Base-by-base conservation (phyloP, 2,888 invertebrate species). In the Microctonus brassicae region DNA sequence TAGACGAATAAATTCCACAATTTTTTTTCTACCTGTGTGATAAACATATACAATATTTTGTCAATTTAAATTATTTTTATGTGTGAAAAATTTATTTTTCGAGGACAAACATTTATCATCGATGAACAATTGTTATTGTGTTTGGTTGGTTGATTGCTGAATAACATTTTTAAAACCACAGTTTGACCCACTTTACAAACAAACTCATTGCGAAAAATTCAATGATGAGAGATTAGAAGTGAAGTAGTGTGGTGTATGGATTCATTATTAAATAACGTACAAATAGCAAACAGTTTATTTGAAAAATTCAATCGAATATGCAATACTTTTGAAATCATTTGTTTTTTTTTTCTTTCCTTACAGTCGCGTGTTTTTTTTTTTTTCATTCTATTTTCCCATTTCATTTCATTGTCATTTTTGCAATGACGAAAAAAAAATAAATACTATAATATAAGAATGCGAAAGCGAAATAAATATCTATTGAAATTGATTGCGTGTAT, bases 1-100 rank as follows among this genome's bases (percentile, higher is more conserved):
- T 87, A 87, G 86, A 80, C 79, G 79, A 85, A 87, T 86, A 87
- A 86, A 87, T 86, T 87, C 77, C 81, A 47, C 17, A 4, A 4
- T 63, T 61, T 65, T 65, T 58, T 83, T 82, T 81, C 72, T 80
- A 70, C 57, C 26, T 11, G 17, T 17, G 47, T 47, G 47, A 47
- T 17, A 47, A 47, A 47, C 2, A 47, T 36, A 39, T 39, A 17
- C 20, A 52, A 26, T 10, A 29, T 9, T 52, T n/a, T 13, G 17
- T 34, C 11, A 26, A 62, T 29, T 26, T 7, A 13, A 9, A 62
- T 53, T 52, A 53, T 42, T 53, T 36, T 24, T 1, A 62, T 6
- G 0, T 61, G 1, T 22, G 13, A 0, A 33, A 5, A 53, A 53
- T 22, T 33, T 4, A 33, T 33, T 39, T 63, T 10, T 24, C 47